These are phyloP conservation scores for Lipophrys pholis DNA, from an alignment of 2,113 vertebrate species.

Conservation along the genomic window DNA sequence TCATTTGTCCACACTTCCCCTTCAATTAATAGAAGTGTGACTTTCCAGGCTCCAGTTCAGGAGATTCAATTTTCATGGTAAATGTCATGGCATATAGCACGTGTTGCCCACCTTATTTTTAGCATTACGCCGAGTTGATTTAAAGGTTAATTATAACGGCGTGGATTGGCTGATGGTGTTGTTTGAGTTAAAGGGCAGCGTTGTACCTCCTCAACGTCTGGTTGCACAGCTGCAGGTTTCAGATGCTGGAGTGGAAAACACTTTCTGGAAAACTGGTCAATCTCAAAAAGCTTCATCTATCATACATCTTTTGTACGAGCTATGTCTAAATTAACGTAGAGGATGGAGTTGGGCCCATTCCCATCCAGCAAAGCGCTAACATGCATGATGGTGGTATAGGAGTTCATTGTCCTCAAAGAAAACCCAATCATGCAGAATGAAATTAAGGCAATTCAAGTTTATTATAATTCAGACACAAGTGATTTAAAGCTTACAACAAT, in stretches of 20 bases:
- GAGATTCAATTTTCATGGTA: conserved; percentile 83
- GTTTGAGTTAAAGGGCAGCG: conserved; percentile 61
- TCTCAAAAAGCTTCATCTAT: no score
- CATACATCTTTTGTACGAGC: no score
- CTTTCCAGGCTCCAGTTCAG: conserved; percentile 77
- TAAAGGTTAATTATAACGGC: conserved; percentile 82
- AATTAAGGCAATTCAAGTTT: no score
- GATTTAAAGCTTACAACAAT: no score
- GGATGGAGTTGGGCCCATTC: no score
- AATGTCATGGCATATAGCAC: conserved; percentile 83
- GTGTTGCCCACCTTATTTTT: conserved; percentile 76
- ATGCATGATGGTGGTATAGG: no score
- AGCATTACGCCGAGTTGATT: conserved; percentile 55
- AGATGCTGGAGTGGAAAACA: no score
- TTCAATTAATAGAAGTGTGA: conserved; percentile 79
- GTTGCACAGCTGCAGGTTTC: conserved; percentile 28
- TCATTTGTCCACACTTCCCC: conserved; percentile 72
- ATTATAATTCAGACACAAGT: no score
- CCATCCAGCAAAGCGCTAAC: no score
- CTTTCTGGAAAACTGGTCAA: conserved; percentile 27
- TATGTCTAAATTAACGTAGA: no score
- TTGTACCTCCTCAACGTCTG: conserved; percentile 12
- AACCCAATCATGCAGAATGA: no score
- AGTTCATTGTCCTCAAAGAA: no score
- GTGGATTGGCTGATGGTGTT: conserved; percentile 32